Percentiles rank a stretch among this genome's conserved stretches.
Evolutionary conservation across 2,888 invertebrate genomes (phyloP).

Genomic region (Lasioglossum calceatum): DNA sequence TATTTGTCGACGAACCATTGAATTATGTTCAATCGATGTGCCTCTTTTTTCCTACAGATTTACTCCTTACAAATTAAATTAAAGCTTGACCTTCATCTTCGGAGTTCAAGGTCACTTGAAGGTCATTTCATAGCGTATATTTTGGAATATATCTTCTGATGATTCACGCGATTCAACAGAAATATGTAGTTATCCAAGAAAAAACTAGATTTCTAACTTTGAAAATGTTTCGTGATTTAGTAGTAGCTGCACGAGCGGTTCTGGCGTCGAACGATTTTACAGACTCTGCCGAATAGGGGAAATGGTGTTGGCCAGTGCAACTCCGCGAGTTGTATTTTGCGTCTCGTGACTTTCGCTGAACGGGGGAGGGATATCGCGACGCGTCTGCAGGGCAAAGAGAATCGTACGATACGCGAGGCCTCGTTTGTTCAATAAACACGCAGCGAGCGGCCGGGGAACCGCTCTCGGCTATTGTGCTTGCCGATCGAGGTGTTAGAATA

Average conservation of each 20-base stretch:
- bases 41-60: no score
- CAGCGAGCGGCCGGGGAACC: slow-evolving; percentile 17
- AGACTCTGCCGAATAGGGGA: background rate
- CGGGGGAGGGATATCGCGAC: slow-evolving; percentile 27
- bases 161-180: no score
- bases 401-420: slow-evolving; percentile 26
- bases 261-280: background rate
- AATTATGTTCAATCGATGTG: background rate
- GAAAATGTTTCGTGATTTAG: background rate
- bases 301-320: background rate
- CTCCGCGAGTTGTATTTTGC: background rate
- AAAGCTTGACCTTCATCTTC: no score
- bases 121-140: no score
- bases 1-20: background rate
- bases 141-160: no score
- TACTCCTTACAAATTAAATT: no score
- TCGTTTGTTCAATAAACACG: slow-evolving; percentile 65
- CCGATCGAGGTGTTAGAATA: slow-evolving; percentile 51
- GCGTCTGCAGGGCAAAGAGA: slow-evolving; percentile 34
- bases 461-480: slow-evolving; percentile 53
- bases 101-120: no score
- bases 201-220: background rate
- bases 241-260: background rate
- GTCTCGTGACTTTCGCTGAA: background rate
- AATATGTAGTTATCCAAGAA: no score